Percentiles rank a stretch among this genome's conserved stretches.
phyloP scores from a whole-genome alignment of 92 coral and sea anemone species.

The Galaxea fascicularis region DNA sequence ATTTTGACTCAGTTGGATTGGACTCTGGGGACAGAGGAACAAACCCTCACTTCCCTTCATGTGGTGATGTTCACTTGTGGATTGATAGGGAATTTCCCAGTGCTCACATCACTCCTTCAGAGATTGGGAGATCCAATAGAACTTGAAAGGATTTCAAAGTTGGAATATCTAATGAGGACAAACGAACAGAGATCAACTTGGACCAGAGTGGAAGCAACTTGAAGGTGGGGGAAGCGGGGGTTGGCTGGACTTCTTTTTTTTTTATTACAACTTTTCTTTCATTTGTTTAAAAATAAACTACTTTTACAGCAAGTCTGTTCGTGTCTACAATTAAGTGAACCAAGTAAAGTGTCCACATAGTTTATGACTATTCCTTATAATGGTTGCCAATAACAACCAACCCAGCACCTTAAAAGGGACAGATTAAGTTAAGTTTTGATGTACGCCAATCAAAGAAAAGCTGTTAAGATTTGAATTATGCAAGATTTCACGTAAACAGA shows the following conservation, averaged over 20 bases:
- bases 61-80: too few relatives aligned
- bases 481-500: too few relatives aligned
- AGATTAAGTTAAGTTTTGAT: too few relatives aligned
- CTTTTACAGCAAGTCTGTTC: background rate
- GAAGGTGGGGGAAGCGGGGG: background rate
- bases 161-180: constrained; percentile 9
- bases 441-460: too few relatives aligned
- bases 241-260: constrained; percentile 10
- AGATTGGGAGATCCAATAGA: constrained; percentile 20
- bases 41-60: background rate
- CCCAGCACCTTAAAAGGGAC: too few relatives aligned
- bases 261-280: too few relatives aligned
- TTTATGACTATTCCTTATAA: background rate
- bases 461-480: too few relatives aligned
- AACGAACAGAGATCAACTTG: constrained; percentile 2
- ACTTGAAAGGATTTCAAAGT: constrained; percentile 17
- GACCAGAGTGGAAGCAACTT: constrained; percentile 17
- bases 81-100: background rate
- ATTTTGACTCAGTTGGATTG: background rate
- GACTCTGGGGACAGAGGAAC: background rate
- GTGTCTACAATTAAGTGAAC: background rate
- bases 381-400: too few relatives aligned
- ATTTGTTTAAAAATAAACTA: background rate
- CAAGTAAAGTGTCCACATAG: background rate
- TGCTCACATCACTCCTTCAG: background rate